Conservation (phyloP, 2,113 vertebrate species). For the Xiphophorus maculatus region DNA sequence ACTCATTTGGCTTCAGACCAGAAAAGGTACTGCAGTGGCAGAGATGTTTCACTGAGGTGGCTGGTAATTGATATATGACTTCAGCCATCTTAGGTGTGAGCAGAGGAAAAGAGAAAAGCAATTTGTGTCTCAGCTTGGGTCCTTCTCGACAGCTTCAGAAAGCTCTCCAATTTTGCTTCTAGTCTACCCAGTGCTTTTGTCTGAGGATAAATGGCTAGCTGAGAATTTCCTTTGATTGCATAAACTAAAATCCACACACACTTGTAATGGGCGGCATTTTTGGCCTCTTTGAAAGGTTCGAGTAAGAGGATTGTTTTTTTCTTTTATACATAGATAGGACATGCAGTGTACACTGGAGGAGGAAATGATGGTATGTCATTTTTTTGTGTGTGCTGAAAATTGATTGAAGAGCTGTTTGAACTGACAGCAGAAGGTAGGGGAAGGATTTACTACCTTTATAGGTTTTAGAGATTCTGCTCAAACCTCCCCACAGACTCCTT, state of each 20-base stretch:
- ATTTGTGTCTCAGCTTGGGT: slow-evolving; percentile 68
- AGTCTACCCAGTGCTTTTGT: slow-evolving; percentile 63
- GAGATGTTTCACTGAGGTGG: slow-evolving; percentile 53
- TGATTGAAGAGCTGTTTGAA: slow-evolving; percentile 48
- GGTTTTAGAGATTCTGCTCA: slow-evolving; percentile 50
- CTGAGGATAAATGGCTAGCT: slow-evolving; percentile 59
- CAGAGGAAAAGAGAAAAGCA: slow-evolving; percentile 62
- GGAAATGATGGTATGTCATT: slow-evolving; percentile 38
- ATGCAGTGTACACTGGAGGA: not conserved
- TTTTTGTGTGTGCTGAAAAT: slow-evolving; percentile 20
- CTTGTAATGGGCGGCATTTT: slow-evolving; percentile 34
- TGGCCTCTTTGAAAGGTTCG: slow-evolving; percentile 40
- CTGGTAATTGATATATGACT: slow-evolving; percentile 67
- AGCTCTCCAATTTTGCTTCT: slow-evolving; percentile 68
- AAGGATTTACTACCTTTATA: slow-evolving; percentile 46
- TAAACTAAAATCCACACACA: slow-evolving; percentile 36
- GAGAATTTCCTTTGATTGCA: slow-evolving; percentile 62
- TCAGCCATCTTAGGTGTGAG: slow-evolving; percentile 60
- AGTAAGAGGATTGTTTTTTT: slow-evolving; percentile 44
- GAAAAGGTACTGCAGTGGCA: slow-evolving; percentile 54
- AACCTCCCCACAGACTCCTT: slow-evolving; percentile 62
- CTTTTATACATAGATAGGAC: slow-evolving; percentile 33
- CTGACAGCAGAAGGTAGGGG: slow-evolving; percentile 49
- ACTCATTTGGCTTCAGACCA: slow-evolving; percentile 59
- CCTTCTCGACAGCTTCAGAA: slow-evolving; percentile 58